These are phyloP conservation scores for Trissonchulus sp. DNA, from an alignment of 2,888 invertebrate genomes.

Conservation along the genomic window DNA sequence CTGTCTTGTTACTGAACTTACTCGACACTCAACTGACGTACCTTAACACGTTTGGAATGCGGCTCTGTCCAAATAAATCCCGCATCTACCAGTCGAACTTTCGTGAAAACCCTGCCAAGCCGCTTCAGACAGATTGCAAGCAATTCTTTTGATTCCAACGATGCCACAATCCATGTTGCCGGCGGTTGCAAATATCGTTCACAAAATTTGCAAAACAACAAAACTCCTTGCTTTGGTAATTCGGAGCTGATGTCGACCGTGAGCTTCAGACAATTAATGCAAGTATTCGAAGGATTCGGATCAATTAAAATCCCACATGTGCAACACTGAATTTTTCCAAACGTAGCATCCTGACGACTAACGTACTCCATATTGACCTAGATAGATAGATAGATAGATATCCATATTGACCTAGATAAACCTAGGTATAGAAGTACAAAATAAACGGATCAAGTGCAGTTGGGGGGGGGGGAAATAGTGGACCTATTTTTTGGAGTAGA, in stretches of 20 bases:
- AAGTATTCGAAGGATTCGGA: conserved; percentile 95
- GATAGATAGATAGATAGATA: too few species aligned
- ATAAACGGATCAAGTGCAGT: too few species aligned
- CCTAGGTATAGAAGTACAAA: too few species aligned
- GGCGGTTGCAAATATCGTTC: conserved; percentile 78
- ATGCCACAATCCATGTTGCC: conserved; percentile 68
- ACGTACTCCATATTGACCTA: conserved; percentile 13
- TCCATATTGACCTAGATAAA: too few species aligned
- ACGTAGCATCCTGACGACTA: not conserved
- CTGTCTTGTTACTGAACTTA: too few species aligned
- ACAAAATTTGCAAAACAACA: conserved; percentile 56
- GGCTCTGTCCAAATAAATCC: conserved; percentile 98
- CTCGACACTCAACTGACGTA: too few species aligned
- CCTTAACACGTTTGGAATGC: conserved; percentile 92
- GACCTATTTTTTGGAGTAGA: too few species aligned
- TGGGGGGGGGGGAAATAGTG: too few species aligned
- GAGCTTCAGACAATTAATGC: conserved; percentile 82
- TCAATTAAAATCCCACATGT: conserved; percentile 85
- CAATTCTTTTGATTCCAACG: conserved; percentile 58
- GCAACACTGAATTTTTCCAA: conserved; percentile 66
- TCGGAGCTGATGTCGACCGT: conserved; percentile 90
- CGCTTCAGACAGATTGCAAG: conserved; percentile 75
- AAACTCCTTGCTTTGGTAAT: conserved; percentile 73
- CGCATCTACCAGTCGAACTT: conserved; percentile 87
- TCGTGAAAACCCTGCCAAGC: conserved; percentile 60